Percentiles rank a stretch among this genome's conserved stretches.
These are phyloP conservation scores for Enteromius trimaculatus DNA, from an alignment of 2,797 vertebrate genomes.

Conservation along the genomic window DNA sequence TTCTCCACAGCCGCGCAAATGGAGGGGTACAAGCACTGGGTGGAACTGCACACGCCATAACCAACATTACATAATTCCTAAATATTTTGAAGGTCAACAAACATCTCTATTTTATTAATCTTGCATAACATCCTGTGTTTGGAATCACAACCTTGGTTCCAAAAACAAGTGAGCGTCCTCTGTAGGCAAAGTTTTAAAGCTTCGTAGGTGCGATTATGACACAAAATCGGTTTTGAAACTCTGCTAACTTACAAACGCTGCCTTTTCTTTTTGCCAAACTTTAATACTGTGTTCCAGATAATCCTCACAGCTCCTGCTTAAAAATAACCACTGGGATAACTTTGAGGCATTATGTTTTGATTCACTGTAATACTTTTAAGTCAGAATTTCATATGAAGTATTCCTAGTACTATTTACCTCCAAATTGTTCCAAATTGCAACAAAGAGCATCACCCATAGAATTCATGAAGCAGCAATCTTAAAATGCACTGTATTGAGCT, in stretches of 20 bases:
- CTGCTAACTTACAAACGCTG: not conserved
- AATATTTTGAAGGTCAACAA: constrained; percentile 36
- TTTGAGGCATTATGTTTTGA: not conserved
- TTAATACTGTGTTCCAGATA: not conserved
- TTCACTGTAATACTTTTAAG: not conserved
- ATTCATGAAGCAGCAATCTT: not conserved
- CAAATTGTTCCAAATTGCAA: not conserved
- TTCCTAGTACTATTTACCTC: not conserved
- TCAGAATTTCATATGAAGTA: not conserved
- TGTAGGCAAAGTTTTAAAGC: not conserved
- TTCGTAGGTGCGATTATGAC: not conserved
- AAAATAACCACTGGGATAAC: constrained; percentile 17
- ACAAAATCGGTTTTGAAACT: constrained; percentile 20
- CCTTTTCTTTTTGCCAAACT: not conserved
- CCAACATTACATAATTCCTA: constrained; percentile 33
- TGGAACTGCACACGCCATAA: constrained; percentile 4
- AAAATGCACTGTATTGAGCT: not conserved
- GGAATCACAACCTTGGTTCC: constrained; percentile 3
- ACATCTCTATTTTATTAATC: constrained; percentile 36
- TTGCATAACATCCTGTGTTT: constrained; percentile 13
- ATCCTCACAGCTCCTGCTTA: constrained; percentile 2
- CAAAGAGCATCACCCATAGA: not conserved
- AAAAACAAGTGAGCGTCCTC: constrained; percentile 2
- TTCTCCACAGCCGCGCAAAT: constrained; percentile 71
- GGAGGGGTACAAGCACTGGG: constrained; percentile 62